Evolutionary conservation across 35 echinoderm and acorn worm species (phyloP).

Genomic region (Strongylocentrotus purpuratus): DNA sequence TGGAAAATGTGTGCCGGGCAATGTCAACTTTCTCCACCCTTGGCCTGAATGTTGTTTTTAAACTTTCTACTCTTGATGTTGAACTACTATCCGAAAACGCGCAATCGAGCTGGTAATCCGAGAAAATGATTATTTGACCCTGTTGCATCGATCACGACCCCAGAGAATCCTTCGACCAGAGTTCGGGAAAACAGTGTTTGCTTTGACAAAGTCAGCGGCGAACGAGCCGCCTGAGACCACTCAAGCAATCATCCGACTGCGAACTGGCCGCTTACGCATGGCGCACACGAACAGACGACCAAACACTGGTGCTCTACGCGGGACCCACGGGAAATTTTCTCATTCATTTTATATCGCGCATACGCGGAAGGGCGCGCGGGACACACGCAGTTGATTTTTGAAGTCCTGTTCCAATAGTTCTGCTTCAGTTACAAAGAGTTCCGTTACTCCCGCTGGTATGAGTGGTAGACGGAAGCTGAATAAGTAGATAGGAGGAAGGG

Average conservation of each 20-base stretch:
- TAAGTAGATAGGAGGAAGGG: not conserved
- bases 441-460: not conserved
- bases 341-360: not conserved
- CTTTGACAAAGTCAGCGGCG: not conserved
- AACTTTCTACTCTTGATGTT: too few relatives aligned
- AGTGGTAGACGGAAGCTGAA: not conserved
- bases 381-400: not conserved
- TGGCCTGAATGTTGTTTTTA: too few relatives aligned
- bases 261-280: not conserved
- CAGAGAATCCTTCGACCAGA: not conserved
- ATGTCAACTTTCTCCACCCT: too few relatives aligned
- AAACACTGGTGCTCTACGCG: not conserved
- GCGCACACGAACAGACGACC: not conserved
- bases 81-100: too few relatives aligned
- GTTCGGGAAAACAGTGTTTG: not conserved
- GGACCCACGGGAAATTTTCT: not conserved
- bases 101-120: too few relatives aligned
- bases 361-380: not conserved
- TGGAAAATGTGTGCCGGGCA: too few relatives aligned
- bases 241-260: not conserved
- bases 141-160: not conserved
- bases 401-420: constrained; percentile 16
- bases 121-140: not conserved
- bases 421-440: not conserved
- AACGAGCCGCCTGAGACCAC: not conserved